phyloP scores from a whole-genome alignment of 2,797 vertebrate genomes.

The Acropternis orthonyx region DNA sequence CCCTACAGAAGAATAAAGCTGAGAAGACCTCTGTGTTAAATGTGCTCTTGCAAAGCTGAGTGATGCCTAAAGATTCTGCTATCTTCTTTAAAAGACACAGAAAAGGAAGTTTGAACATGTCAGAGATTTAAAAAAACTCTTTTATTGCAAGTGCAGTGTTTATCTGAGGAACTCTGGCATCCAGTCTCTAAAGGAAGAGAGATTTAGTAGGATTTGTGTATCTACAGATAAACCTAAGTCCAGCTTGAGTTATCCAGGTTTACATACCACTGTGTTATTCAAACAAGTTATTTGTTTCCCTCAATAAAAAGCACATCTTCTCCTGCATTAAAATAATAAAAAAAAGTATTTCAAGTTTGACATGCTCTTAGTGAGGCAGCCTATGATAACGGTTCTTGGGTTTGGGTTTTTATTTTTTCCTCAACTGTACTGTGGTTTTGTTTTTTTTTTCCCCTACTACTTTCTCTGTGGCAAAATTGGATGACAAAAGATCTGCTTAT shows the following conservation, averaged over 20 bases:
- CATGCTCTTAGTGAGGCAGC: background rate
- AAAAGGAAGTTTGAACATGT: background rate
- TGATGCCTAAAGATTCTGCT: background rate
- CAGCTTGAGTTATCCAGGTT: background rate
- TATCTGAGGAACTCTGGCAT: background rate
- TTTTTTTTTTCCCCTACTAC: background rate
- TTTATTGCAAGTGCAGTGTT: background rate
- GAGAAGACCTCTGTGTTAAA: background rate
- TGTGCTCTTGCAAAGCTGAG: background rate
- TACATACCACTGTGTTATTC: background rate
- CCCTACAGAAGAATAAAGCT: background rate
- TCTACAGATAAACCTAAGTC: background rate
- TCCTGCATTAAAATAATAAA: background rate
- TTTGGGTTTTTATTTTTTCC: background rate
- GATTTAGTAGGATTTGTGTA: background rate
- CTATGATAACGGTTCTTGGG: background rate
- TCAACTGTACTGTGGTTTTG: background rate
- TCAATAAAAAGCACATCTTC: background rate
- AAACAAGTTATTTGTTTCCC: background rate
- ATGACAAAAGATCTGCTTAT: background rate
- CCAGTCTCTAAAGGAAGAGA: background rate
- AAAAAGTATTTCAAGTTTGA: background rate
- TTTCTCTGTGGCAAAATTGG: background rate
- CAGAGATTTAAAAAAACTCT: background rate
- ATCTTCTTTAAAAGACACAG: background rate